Evolutionary conservation across 2,888 invertebrate genomes (phyloP).

Genomic region (Cephus runcator): DNA sequence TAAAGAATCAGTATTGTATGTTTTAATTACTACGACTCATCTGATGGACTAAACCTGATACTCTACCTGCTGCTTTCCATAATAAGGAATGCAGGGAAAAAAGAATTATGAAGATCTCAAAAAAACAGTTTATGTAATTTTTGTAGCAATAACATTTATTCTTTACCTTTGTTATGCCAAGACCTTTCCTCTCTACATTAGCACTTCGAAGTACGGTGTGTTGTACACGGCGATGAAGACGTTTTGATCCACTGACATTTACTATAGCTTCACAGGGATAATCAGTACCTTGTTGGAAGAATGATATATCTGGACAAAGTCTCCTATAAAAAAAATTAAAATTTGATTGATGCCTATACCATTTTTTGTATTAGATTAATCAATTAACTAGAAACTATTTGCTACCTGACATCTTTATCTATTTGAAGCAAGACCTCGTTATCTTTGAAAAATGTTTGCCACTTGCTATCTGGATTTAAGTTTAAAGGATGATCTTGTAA

Average conservation of each 20-base stretch:
- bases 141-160: background rate
- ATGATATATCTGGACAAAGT: constrained; percentile 95
- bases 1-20: constrained; percentile 12
- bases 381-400: background rate
- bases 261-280: constrained; percentile 87
- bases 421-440: constrained; percentile 98
- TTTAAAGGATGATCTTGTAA: constrained; percentile 89
- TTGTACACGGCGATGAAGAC: constrained; percentile 89
- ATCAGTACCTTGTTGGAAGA: constrained; percentile 95
- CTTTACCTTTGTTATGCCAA: constrained; percentile 88
- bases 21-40: constrained; percentile 6
- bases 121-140: background rate
- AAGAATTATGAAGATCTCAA: background rate
- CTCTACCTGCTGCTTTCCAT: constrained; percentile 56
- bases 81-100: constrained; percentile 14
- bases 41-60: constrained; percentile 13
- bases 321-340: constrained; percentile 66
- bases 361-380: background rate
- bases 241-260: constrained; percentile 82
- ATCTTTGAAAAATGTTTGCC: constrained; percentile 96
- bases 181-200: constrained; percentile 86
- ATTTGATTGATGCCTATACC: background rate
- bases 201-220: constrained; percentile 87
- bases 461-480: constrained; percentile 94
- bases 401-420: constrained; percentile 90